A percentile compares a stretch with the other conserved stretches of the same genome.
These are phyloP conservation scores for Augochlora pura DNA, from an alignment of 1,140 invertebrate genomes.

Conservation along the genomic window DNA sequence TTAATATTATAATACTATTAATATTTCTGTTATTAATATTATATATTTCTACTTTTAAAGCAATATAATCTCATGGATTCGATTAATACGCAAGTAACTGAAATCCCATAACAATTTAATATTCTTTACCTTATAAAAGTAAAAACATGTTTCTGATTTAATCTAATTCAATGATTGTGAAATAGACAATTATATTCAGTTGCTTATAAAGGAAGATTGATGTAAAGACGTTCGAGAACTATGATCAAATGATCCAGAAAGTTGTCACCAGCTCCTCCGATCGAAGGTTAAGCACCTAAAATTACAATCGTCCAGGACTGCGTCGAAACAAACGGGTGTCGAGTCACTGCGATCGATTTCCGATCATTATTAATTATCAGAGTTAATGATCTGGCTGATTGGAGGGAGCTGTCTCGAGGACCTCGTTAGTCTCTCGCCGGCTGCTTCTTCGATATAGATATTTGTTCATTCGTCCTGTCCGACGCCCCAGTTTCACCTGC, in stretches of 20 bases:
- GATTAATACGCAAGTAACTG: too few species aligned
- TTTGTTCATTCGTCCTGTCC: constrained; percentile 40
- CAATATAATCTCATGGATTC: too few species aligned
- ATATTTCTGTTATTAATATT: too few species aligned
- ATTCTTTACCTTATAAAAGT: too few species aligned
- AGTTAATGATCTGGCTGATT: constrained; percentile 69
- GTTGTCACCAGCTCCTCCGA: not conserved
- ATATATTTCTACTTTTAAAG: too few species aligned
- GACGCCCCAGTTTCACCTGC: constrained; percentile 14
- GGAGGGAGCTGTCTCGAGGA: constrained; percentile 63
- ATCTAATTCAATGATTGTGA: too few species aligned
- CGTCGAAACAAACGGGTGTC: constrained; percentile 20
- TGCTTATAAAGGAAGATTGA: too few species aligned
- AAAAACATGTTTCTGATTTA: too few species aligned
- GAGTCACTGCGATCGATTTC: constrained; percentile 57
- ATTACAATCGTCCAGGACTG: not conserved
- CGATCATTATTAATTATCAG: constrained; percentile 69
- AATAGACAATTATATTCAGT: too few species aligned
- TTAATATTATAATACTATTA: too few species aligned
- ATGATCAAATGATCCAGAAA: not conserved
- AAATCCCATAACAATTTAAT: too few species aligned
- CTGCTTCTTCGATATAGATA: constrained; percentile 31
- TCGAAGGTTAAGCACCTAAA: not conserved
- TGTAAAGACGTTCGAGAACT: too few species aligned
- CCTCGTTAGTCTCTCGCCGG: constrained; percentile 65